Evolutionary conservation across 2,888 invertebrate species (phyloP), one percentile per base, ranked within the genome.

Genomic region (Hirtodrosophila histrioides): DNA sequence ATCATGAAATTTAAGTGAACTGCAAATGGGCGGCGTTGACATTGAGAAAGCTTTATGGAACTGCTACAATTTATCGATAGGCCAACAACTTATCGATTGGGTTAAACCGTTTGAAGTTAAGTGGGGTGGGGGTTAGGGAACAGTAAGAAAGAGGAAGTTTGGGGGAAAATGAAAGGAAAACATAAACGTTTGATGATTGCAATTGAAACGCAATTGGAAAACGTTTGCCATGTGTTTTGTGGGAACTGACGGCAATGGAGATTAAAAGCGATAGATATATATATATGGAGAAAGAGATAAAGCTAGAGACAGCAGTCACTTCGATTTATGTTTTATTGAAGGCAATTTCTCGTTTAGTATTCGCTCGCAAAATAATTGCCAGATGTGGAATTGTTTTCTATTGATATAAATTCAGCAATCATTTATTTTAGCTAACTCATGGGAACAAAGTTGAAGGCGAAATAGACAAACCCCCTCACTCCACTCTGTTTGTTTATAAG

Each of bases 271-370:
- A 46, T 45, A 60, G 45, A 60, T 27, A 33, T 12, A 44, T 11
- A 24, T 23, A 7, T 27, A 9, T 0, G 12, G 23, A 41, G 8
- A 12, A 5, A 65, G 23, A 46, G 44, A 31, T 5, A 37, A 12
- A 46, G 39, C 24, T 7, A 37, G 24, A 11, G 36, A 27, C 24
- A 27, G 41, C 56, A 45, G 46, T 43, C 57, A 39, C 45, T 61
- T 78, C 78, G 63, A 86, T 81, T 78, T 81, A 85, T 85, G 76
- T 51, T 81, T 72, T 75, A 87, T 81, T 81, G 62, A 78, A 65
- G 78, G 49, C 85, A 87, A 85, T 81, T 86, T 78, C 69, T 80
- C 50, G 69, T 74, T 64, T 46, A 60, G 49, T 70, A 75, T 76
- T 73, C 46, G 61, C 72, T 60, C 6, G 77, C 58, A 67, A 68